A percentile compares a stretch with the other conserved stretches of the same genome.
Conservation (phyloP, 2,888 invertebrate genomes). For the Sinotaia quadrata region DNA sequence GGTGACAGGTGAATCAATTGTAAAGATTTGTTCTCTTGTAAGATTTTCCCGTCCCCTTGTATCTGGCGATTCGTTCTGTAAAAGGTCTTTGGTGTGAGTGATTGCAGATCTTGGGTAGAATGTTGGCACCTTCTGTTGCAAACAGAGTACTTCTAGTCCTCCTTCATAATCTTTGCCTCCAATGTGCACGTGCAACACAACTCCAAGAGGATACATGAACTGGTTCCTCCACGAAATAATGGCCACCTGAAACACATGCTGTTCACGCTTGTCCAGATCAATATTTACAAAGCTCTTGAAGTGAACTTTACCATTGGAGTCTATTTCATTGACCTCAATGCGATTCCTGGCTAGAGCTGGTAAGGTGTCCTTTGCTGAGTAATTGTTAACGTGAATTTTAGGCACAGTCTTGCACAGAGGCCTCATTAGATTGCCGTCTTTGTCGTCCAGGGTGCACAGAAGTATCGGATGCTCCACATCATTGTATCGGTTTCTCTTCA, state of each 20-base stretch:
- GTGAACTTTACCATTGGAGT: slow-evolving; percentile 19
- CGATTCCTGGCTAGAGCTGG: neutral
- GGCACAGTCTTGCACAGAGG: slow-evolving; percentile 54
- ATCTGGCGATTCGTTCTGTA: neutral
- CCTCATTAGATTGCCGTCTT: slow-evolving; percentile 39
- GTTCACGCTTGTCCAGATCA: slow-evolving; percentile 38
- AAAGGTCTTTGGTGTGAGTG: neutral
- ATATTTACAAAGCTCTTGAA: slow-evolving; percentile 32
- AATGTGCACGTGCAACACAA: slow-evolving; percentile 41
- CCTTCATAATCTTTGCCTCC: slow-evolving; percentile 25
- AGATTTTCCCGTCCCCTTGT: slow-evolving; percentile 33
- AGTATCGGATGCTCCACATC: slow-evolving; percentile 43
- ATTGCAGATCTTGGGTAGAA: slow-evolving; percentile 7
- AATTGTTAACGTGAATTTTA: slow-evolving; percentile 40
- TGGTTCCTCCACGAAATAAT: slow-evolving; percentile 42
- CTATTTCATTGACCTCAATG: slow-evolving; percentile 34
- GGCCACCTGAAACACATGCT: slow-evolving; percentile 47
- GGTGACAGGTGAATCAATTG: slow-evolving; percentile 47
- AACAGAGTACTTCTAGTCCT: slow-evolving; percentile 18
- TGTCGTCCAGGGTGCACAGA: slow-evolving; percentile 45
- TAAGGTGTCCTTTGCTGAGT: neutral
- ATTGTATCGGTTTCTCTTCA: slow-evolving; percentile 31
- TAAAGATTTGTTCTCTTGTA: slow-evolving; percentile 38
- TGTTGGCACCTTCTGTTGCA: slow-evolving; percentile 10
- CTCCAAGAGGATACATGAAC: slow-evolving; percentile 46